Evolutionary conservation across 2,888 invertebrate genomes (phyloP).

Genomic region (Aproaerema taeniolella): DNA sequence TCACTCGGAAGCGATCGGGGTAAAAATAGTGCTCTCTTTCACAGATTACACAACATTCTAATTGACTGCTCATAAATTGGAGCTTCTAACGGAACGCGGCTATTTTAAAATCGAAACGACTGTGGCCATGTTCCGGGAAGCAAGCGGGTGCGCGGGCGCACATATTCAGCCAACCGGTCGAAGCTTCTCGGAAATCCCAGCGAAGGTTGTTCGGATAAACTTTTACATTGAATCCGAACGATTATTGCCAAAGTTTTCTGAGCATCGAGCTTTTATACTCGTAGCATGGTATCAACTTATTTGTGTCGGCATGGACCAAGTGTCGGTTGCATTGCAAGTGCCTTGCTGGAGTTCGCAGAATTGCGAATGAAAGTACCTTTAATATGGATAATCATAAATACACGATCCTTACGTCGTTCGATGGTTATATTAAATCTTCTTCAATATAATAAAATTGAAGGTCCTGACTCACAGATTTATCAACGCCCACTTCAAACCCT

Average conservation of each 20-base stretch:
- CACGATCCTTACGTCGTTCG: too few species aligned
- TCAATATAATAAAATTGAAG: too few species aligned
- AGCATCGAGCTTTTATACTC: conserved; percentile 31
- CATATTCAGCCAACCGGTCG: conserved; percentile 26
- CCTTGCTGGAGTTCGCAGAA: too few species aligned
- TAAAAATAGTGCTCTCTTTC: conserved; percentile 59
- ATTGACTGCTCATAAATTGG: conserved; percentile 55
- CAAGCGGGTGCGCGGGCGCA: conserved; percentile 25
- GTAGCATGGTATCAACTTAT: conserved; percentile 23
- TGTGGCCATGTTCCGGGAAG: conserved; percentile 53
- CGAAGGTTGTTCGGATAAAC: conserved; percentile 59
- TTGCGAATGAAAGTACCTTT: too few species aligned
- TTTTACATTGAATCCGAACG: conserved; percentile 50
- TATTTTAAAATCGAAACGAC: conserved; percentile 66
- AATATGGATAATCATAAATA: too few species aligned
- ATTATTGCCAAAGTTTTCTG: conserved; percentile 53
- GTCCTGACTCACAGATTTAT: too few species aligned
- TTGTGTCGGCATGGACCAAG: too few species aligned
- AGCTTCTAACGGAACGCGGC: conserved; percentile 55
- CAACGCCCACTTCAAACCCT: too few species aligned
- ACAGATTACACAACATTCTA: conserved; percentile 56
- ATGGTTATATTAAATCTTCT: too few species aligned
- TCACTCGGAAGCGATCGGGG: conserved; percentile 54
- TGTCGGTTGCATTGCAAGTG: too few species aligned
- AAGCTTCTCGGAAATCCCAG: conserved; percentile 49